Conservation (phyloP, 2,113 vertebrate genomes). For the Psilopsiagon aurifrons region DNA sequence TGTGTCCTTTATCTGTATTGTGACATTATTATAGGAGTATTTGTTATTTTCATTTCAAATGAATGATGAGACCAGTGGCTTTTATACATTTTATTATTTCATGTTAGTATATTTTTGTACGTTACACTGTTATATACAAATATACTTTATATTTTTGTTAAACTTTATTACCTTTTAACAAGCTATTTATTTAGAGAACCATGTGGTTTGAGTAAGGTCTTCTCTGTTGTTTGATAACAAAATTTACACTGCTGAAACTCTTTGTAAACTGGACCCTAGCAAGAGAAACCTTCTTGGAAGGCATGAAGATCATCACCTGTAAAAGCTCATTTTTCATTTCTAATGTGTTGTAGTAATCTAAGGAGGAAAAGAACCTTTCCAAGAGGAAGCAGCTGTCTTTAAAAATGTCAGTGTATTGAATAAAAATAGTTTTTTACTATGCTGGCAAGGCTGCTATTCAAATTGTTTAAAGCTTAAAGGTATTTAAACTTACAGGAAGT, state of each 20-base stretch:
- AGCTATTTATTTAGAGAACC: not conserved
- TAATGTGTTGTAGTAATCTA: not conserved
- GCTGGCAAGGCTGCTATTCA: not conserved
- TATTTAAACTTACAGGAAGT: not conserved
- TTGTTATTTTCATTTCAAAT: not conserved
- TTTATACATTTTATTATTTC: not conserved
- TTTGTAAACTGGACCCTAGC: not conserved
- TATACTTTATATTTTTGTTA: not conserved
- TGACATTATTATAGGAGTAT: not conserved
- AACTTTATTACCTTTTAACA: not conserved
- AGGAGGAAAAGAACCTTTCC: not conserved
- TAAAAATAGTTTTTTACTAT: not conserved
- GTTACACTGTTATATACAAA: not conserved
- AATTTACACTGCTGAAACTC: not conserved
- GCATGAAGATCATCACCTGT: not conserved
- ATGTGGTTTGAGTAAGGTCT: not conserved
- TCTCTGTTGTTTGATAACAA: not conserved
- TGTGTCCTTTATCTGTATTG: rapidly evolving
- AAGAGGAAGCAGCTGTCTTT: not conserved
- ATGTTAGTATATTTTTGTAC: not conserved
- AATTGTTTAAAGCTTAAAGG: not conserved
- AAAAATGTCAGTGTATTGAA: not conserved
- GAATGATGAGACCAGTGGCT: not conserved
- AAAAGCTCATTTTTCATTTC: not conserved
- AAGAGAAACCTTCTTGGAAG: not conserved